Evolutionary conservation across 2,113 vertebrate genomes (phyloP).

Genomic region (Tragelaphus strepsiceros): DNA sequence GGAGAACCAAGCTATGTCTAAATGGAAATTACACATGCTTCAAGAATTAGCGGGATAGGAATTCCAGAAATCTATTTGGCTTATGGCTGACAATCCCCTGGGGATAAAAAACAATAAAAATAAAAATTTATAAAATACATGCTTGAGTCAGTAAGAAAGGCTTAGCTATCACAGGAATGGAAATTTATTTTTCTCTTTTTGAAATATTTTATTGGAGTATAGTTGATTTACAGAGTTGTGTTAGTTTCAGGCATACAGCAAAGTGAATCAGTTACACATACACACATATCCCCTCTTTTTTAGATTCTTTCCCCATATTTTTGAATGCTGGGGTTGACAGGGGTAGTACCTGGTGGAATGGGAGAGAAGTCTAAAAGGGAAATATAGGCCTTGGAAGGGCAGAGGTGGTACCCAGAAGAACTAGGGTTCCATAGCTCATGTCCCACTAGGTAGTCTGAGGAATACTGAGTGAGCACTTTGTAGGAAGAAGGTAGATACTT

Average conservation of each 20-base stretch:
- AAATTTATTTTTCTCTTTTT: not conserved
- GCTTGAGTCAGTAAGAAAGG: not conserved
- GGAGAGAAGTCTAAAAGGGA: not conserved
- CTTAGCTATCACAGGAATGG: not conserved
- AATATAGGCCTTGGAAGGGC: not conserved
- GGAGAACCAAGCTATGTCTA: not conserved
- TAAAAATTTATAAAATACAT: not conserved
- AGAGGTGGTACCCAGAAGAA: not conserved
- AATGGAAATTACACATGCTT: not conserved
- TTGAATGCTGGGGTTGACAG: not conserved
- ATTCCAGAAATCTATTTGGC: not conserved
- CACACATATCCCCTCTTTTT: not conserved
- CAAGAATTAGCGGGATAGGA: not conserved
- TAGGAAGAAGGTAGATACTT: not conserved
- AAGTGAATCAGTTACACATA: not conserved
- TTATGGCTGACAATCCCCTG: not conserved
- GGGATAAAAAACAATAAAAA: not conserved
- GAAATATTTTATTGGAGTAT: not conserved
- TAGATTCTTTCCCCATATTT: not conserved
- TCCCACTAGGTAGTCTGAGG: not conserved
- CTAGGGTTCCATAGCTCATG: not conserved
- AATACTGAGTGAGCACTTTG: not conserved
- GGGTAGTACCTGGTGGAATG: not conserved
- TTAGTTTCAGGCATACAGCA: not conserved
- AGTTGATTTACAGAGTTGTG: not conserved